phyloP scores from a whole-genome alignment of 1,140 invertebrate genomes.

The Conus betulinus region DNA sequence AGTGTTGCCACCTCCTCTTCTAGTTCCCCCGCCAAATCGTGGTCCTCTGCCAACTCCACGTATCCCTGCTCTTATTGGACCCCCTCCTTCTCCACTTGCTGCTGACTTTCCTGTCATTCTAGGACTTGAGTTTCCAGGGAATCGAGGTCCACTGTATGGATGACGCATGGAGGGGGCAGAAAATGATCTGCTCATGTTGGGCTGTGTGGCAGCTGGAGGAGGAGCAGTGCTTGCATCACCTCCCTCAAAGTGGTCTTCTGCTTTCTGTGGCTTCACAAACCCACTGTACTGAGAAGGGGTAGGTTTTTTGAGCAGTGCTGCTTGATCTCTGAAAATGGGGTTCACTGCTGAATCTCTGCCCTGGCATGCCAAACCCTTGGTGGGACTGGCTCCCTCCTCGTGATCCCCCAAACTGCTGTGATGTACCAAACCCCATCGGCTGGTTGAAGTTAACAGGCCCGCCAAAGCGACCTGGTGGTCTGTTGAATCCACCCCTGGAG shows the following conservation, averaged over 20 bases:
- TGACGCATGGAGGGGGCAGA: slow-evolving; percentile 5
- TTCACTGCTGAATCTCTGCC: background rate
- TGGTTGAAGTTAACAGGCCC: background rate
- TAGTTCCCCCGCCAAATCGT: background rate
- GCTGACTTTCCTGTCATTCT: background rate
- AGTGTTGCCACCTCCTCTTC: background rate
- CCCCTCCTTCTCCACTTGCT: background rate
- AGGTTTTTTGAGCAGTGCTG: background rate
- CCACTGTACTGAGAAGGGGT: background rate
- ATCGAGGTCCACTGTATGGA: slow-evolving; percentile 7
- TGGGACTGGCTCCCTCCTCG: background rate
- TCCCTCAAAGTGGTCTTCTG: slow-evolving; percentile 31
- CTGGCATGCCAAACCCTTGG: background rate
- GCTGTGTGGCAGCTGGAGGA: background rate
- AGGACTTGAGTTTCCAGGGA: background rate
- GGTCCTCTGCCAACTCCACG: background rate
- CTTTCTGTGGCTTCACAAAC: slow-evolving; percentile 21
- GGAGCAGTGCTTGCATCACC: background rate
- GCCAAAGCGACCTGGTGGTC: background rate
- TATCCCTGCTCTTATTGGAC: background rate
- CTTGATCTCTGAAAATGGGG: background rate
- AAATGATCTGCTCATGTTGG: background rate
- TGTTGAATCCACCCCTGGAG: background rate
- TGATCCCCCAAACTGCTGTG: background rate
- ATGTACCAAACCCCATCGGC: background rate